A percentile compares a stretch with the other conserved stretches of the same genome.
Conservation (phyloP, 2,797 vertebrate species). For the Cirrhinus molitorella region DNA sequence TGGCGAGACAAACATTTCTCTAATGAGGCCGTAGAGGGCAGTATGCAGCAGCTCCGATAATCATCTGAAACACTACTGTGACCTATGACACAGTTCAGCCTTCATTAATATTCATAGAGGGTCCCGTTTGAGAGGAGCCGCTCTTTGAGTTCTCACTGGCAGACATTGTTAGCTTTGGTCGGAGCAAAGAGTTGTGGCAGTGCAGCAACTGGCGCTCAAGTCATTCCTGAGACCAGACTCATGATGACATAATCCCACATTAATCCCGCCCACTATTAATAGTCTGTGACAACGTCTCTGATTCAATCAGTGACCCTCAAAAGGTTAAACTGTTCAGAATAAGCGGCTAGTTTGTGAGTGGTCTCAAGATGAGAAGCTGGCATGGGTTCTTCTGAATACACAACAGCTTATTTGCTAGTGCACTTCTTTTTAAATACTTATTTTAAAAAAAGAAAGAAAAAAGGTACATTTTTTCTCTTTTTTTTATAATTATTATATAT, state of each 20-base stretch:
- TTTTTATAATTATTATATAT: no score
- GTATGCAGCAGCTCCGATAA: constrained; percentile 88
- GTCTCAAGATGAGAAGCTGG: background rate
- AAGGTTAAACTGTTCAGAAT: constrained; percentile 48
- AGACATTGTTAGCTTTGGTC: constrained; percentile 90
- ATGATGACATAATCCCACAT: constrained; percentile 90
- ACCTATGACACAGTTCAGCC: constrained; percentile 88
- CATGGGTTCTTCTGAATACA: background rate
- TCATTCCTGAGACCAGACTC: constrained; percentile 80
- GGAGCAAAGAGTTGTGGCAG: constrained; percentile 91
- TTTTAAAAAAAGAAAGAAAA: background rate
- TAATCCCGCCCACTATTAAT: constrained; percentile 88
- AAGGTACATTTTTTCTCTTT: background rate
- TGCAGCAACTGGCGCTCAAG: constrained; percentile 74
- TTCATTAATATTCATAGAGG: constrained; percentile 89
- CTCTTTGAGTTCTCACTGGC: constrained; percentile 86
- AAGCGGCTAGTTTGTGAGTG: constrained; percentile 6
- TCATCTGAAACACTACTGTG: constrained; percentile 87
- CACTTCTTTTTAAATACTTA: background rate
- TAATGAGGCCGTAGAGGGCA: constrained; percentile 85
- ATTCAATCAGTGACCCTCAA: constrained; percentile 6
- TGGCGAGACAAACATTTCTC: constrained; percentile 89
- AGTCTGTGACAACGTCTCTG: constrained; percentile 80
- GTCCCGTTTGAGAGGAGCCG: constrained; percentile 83
- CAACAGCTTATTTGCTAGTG: background rate